Evolutionary conservation across 2,113 vertebrate genomes (phyloP).

Genomic region (Coregonus clupeaformis): DNA sequence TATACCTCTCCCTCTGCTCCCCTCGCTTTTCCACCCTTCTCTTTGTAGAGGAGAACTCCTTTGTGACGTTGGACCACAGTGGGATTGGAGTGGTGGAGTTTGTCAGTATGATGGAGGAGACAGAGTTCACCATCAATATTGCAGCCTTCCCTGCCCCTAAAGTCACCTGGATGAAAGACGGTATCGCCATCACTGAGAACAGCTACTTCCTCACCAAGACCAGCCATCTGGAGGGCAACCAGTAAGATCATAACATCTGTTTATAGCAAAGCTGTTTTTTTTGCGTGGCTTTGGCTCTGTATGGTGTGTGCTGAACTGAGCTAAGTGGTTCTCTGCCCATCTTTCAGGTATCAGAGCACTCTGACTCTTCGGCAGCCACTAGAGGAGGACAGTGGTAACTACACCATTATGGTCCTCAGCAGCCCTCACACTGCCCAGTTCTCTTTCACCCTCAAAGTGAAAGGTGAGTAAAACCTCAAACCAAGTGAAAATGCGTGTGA

Average conservation of each 20-base stretch:
- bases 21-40: background rate
- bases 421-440: slow-evolving; percentile 67
- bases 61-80: slow-evolving; percentile 81
- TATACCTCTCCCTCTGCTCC: background rate
- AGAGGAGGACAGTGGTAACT: slow-evolving; percentile 88
- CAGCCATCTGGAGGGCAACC: slow-evolving; percentile 76
- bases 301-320: background rate
- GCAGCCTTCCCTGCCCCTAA: slow-evolving; percentile 83
- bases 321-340: background rate
- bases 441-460: slow-evolving; percentile 82
- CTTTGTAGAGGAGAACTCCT: slow-evolving; percentile 78
- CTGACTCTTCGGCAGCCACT: slow-evolving; percentile 86
- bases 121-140: slow-evolving; percentile 84
- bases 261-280: background rate
- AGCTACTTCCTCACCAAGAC: slow-evolving; percentile 80
- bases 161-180: slow-evolving; percentile 87
- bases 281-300: background rate
- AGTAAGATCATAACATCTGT: slow-evolving; percentile 68
- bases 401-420: slow-evolving; percentile 82
- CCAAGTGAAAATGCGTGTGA: background rate
- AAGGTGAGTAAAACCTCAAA: slow-evolving; percentile 75
- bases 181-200: slow-evolving; percentile 74
- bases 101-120: slow-evolving; percentile 84
- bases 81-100: slow-evolving; percentile 78
- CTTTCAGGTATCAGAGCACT: slow-evolving; percentile 83